phyloP scores from a whole-genome alignment of 2,113 vertebrate species.

The Phyllopteryx taeniolatus region DNA sequence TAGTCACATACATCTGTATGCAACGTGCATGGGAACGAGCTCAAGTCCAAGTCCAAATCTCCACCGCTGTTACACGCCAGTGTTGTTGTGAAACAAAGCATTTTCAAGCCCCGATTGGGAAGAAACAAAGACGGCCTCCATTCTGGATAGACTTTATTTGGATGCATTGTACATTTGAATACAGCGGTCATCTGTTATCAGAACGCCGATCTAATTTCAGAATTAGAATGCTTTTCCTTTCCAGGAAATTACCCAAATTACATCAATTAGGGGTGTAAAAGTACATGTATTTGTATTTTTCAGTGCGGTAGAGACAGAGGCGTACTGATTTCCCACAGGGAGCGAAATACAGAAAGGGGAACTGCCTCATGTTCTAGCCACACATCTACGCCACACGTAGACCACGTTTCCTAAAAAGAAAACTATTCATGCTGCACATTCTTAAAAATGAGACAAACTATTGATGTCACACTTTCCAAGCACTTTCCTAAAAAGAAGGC shows the following conservation, averaged over 20 bases:
- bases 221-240: background rate
- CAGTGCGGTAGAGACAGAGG: too few species aligned
- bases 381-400: too few species aligned
- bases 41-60: slow-evolving; percentile 39
- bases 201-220: too few species aligned
- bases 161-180: background rate
- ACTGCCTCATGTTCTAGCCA: too few species aligned
- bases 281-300: too few species aligned
- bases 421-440: background rate
- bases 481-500: background rate
- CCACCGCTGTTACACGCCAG: slow-evolving; percentile 23
- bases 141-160: background rate
- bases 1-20: slow-evolving; percentile 66
- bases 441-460: too few species aligned
- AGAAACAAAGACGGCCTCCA: background rate
- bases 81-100: background rate
- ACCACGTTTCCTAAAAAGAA: too few species aligned
- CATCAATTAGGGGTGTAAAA: too few species aligned
- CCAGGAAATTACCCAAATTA: too few species aligned
- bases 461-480: too few species aligned
- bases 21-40: slow-evolving; percentile 56
- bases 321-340: too few species aligned
- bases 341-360: too few species aligned
- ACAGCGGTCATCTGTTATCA: background rate
- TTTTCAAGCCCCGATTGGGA: background rate